phyloP scores from a whole-genome alignment of 2,888 invertebrate genomes.

The Machimus atricapillus region DNA sequence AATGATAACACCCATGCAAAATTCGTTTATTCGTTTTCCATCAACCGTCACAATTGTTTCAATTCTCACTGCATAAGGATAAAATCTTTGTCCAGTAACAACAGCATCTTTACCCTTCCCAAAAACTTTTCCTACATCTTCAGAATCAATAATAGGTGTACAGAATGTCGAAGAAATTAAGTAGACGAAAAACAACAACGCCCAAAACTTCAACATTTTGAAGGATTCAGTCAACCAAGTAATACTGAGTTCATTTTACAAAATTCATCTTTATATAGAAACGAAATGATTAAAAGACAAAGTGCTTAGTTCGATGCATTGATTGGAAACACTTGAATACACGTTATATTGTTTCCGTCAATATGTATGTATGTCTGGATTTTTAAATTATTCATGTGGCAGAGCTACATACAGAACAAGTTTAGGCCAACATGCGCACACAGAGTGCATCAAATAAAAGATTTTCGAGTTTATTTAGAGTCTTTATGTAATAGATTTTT shows the following conservation, averaged over 20 bases:
- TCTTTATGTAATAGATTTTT: too few relatives aligned
- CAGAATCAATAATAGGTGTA: neutral
- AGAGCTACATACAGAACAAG: too few relatives aligned
- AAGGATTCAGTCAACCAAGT: neutral
- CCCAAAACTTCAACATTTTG: neutral
- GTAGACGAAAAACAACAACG: neutral
- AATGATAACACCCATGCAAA: neutral
- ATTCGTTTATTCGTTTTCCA: neutral
- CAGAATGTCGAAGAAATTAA: neutral
- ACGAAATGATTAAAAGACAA: neutral
- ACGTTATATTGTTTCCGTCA: neutral
- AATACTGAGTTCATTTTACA: neutral
- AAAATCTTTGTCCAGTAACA: neutral
- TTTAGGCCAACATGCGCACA: too few relatives aligned
- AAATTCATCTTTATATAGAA: neutral
- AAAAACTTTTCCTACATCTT: neutral
- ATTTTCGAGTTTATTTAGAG: too few relatives aligned
- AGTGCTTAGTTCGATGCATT: neutral
- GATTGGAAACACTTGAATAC: neutral
- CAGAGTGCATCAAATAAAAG: too few relatives aligned
- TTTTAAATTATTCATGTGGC: neutral
- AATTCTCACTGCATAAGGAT: neutral
- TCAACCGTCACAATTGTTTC: neutral
- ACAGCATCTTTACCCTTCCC: neutral
- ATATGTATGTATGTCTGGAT: neutral